Conservation (phyloP, 1,140 invertebrate genomes). For the Diprion similis region DNA sequence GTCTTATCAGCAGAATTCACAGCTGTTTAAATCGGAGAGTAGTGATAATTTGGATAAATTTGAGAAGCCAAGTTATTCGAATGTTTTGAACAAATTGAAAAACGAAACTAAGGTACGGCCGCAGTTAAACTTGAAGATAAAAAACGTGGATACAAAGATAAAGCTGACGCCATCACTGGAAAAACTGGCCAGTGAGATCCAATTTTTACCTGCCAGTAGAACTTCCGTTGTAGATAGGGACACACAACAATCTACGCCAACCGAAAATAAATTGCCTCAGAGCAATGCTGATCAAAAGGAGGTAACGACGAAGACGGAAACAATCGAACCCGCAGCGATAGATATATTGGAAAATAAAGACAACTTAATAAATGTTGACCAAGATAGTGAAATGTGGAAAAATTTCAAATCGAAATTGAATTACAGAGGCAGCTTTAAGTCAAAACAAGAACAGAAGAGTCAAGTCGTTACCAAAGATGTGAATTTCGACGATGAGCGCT, state of each 20-base stretch:
- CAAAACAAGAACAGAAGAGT: conserved; percentile 39
- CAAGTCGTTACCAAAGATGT: conserved; percentile 25
- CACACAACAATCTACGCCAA: conserved; percentile 11
- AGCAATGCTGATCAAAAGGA: neutral
- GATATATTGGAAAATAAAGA: no score
- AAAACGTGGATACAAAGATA: conserved; percentile 33
- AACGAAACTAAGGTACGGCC: conserved; percentile 31
- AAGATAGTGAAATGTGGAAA: conserved; percentile 12
- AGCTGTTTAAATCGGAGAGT: conserved; percentile 26
- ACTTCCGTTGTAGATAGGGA: neutral
- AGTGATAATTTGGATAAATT: conserved; percentile 33
- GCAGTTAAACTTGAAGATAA: conserved; percentile 31
- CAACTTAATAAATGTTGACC: neutral
- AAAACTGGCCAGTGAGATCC: conserved; percentile 47
- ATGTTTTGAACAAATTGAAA: conserved; percentile 31
- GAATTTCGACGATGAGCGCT: conserved; percentile 17
- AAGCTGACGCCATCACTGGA: conserved; percentile 47
- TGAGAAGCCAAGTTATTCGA: conserved; percentile 42
- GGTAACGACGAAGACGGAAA: neutral
- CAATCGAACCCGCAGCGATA: neutral
- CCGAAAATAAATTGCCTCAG: neutral
- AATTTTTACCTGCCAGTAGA: conserved; percentile 42
- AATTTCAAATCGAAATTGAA: conserved; percentile 34
- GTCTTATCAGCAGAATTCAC: conserved; percentile 22
- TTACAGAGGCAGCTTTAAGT: conserved; percentile 53